phyloP scores from a whole-genome alignment of 2,888 invertebrate species.

The Drosophila lutescens region DNA sequence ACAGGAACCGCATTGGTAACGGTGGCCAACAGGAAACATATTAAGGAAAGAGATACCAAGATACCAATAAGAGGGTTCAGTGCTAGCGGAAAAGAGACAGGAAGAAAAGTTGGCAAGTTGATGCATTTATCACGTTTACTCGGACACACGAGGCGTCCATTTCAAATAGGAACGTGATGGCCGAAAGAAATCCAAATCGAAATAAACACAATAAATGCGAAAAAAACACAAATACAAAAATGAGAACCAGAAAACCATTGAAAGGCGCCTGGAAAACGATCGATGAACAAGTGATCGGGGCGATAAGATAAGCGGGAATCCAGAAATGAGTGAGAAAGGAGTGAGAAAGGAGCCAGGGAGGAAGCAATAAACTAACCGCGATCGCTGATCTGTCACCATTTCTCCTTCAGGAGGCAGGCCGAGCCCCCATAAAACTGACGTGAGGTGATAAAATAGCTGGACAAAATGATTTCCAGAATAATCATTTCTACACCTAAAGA shows the following conservation, averaged over 20 bases:
- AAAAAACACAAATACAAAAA: slow-evolving; percentile 29
- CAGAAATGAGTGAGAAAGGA: slow-evolving; percentile 37
- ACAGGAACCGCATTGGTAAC: background rate
- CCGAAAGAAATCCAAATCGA: slow-evolving; percentile 48
- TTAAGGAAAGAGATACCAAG: slow-evolving; percentile 4
- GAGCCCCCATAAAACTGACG: slow-evolving; percentile 73
- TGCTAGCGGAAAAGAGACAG: slow-evolving; percentile 1
- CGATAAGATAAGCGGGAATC: slow-evolving; percentile 35
- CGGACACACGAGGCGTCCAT: slow-evolving; percentile 82
- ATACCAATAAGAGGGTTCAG: too few relatives aligned
- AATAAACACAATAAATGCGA: slow-evolving; percentile 22
- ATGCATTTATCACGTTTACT: slow-evolving; percentile 84
- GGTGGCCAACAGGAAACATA: slow-evolving; percentile 10
- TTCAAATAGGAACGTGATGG: slow-evolving; percentile 74
- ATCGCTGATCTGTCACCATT: slow-evolving; percentile 76
- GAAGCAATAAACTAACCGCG: slow-evolving; percentile 80
- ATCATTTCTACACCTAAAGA: slow-evolving; percentile 13
- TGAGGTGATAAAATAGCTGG: slow-evolving; percentile 81
- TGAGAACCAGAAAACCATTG: slow-evolving; percentile 27
- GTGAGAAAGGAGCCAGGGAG: slow-evolving; percentile 50
- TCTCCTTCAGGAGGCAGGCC: slow-evolving; percentile 53
- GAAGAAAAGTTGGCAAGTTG: slow-evolving; percentile 44
- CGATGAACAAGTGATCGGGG: slow-evolving; percentile 44
- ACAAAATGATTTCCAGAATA: slow-evolving; percentile 73
- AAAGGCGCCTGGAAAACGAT: slow-evolving; percentile 44